Percentiles rank a stretch among this genome's conserved stretches.
Conservation (phyloP, 2,888 invertebrate genomes). For the Nephrotoma guestfalica region DNA sequence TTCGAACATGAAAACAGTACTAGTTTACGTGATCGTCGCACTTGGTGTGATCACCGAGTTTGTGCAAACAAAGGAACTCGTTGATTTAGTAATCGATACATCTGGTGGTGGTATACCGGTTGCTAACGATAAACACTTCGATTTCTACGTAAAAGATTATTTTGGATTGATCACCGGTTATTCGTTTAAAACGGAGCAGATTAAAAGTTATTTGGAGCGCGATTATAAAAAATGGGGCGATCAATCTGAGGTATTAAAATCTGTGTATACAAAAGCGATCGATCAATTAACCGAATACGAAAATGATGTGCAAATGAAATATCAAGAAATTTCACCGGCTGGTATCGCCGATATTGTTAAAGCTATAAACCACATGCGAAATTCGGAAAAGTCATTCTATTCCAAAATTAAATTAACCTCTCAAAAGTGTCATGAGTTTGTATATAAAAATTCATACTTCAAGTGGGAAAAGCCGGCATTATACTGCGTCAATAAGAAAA, state of each 20-base stretch:
- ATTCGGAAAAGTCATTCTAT: not conserved
- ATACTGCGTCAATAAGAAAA: not conserved
- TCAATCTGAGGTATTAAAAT: not conserved
- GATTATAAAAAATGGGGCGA: not conserved
- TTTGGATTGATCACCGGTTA: not conserved
- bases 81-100: not conserved
- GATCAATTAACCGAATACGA: not conserved
- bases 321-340: not conserved
- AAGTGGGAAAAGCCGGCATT: not conserved
- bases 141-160: not conserved
- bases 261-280: not conserved
- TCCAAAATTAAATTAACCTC: not conserved
- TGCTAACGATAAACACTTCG: not conserved
- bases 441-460: not conserved
- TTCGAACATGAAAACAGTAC: not conserved
- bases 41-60: not conserved
- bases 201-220: not conserved
- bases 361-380: not conserved
- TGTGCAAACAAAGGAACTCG: not conserved
- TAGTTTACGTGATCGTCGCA: not conserved
- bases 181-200: not conserved
- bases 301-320: not conserved
- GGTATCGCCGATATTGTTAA: not conserved
- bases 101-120: not conserved
- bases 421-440: not conserved